A percentile compares a stretch with the other conserved stretches of the same genome.
phyloP scores from a whole-genome alignment of 2,797 vertebrate genomes.

The Peromyscus melanophrys region DNA sequence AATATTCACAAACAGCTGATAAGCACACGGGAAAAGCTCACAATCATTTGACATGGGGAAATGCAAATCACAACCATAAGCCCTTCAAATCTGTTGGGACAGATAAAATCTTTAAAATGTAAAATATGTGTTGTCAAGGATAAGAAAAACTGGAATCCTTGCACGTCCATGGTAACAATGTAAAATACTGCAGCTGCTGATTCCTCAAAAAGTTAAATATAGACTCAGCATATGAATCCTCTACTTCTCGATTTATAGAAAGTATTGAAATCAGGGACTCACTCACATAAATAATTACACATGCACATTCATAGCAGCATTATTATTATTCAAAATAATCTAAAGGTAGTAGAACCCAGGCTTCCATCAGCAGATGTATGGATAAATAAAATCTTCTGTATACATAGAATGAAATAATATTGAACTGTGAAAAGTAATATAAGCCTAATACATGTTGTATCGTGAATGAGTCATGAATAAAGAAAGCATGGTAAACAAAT shows the following conservation, averaged over 20 bases:
- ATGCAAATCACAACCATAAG: background rate
- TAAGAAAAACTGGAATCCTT: background rate
- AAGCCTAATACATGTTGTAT: background rate
- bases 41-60: background rate
- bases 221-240: constrained; percentile 6
- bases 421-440: background rate
- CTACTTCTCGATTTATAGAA: background rate
- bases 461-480: constrained; percentile 5
- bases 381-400: background rate
- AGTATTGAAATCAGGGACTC: constrained; percentile 24
- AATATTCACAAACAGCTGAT: background rate
- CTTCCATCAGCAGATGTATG: background rate
- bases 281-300: background rate
- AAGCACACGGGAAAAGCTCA: background rate
- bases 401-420: background rate
- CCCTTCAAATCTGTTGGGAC: background rate
- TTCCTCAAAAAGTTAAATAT: background rate
- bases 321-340: constrained; percentile 21
- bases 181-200: constrained; percentile 9
- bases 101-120: background rate
- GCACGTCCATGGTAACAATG: background rate
- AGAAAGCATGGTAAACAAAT: background rate
- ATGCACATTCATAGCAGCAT: background rate
- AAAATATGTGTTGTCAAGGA: constrained; percentile 27
- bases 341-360: background rate